These are phyloP conservation scores for Mythimna albipuncta DNA, from an alignment of 2,888 invertebrate species.

Conservation along the genomic window DNA sequence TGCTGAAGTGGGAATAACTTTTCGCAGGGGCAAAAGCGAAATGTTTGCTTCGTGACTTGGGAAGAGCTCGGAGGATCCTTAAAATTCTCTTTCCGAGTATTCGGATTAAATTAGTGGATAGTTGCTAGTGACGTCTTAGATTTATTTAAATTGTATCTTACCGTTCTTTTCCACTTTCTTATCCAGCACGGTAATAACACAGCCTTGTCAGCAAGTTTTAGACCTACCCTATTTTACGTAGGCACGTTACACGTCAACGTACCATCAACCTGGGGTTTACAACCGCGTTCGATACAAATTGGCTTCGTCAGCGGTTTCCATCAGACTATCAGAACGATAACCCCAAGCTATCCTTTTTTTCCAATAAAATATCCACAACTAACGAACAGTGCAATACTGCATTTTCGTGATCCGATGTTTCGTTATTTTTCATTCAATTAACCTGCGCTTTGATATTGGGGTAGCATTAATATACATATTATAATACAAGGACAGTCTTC, in stretches of 20 bases:
- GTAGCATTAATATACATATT: not conserved
- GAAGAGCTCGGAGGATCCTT: not conserved
- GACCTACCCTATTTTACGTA: slow-evolving; percentile 48
- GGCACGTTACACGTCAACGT: slow-evolving; percentile 39
- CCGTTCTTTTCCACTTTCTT: not conserved
- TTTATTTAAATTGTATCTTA: not conserved
- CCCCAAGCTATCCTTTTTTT: slow-evolving; percentile 27
- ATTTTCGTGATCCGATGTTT: slow-evolving; percentile 28
- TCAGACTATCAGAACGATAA: slow-evolving; percentile 43
- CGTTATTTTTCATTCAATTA: slow-evolving; percentile 43
- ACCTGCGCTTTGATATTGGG: slow-evolving; percentile 22
- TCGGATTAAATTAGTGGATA: not conserved
- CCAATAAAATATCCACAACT: slow-evolving; percentile 33
- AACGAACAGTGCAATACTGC: slow-evolving; percentile 46
- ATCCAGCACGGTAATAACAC: slow-evolving; percentile 14
- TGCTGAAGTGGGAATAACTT: slow-evolving; percentile 26
- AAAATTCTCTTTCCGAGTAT: not conserved
- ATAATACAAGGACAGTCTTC: no score
- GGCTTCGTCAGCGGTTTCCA: slow-evolving; percentile 51
- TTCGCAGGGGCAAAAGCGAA: not conserved
- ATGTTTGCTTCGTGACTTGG: slow-evolving; percentile 13
- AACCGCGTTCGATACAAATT: slow-evolving; percentile 51
- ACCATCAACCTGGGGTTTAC: slow-evolving; percentile 49
- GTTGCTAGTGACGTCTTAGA: not conserved
- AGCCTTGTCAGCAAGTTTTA: slow-evolving; percentile 29